These are phyloP conservation scores for Perca schrenkii DNA, from an alignment of 2,113 vertebrate genomes.

Conservation along the genomic window DNA sequence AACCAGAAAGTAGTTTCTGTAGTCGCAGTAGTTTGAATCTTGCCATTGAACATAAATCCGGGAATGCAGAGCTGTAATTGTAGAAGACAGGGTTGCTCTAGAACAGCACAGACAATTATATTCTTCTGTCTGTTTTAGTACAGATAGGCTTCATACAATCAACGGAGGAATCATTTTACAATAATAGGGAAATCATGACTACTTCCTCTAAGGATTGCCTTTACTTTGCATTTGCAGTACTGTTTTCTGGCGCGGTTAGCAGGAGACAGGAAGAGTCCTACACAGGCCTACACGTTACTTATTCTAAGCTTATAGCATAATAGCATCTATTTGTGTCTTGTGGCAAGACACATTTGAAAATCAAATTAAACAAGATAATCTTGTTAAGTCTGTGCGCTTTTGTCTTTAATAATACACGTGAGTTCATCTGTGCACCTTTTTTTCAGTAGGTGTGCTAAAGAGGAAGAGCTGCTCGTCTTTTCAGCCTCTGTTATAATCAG, in stretches of 20 bases:
- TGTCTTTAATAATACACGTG: neutral
- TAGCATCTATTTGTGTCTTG: slow-evolving; percentile 1
- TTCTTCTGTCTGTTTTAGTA: slow-evolving; percentile 7
- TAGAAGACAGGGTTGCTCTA: neutral
- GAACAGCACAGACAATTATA: neutral
- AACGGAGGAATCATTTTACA: neutral
- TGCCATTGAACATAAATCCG: slow-evolving; percentile 3
- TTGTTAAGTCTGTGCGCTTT: neutral
- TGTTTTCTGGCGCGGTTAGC: neutral
- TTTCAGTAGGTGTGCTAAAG: slow-evolving; percentile 3
- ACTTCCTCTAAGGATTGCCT: slow-evolving; percentile 7
- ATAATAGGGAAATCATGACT: slow-evolving; percentile 6
- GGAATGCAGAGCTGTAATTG: slow-evolving; percentile 1
- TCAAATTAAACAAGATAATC: neutral
- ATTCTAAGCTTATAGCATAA: neutral
- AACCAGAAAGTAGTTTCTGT: neutral
- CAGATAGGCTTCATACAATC: neutral
- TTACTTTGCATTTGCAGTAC: neutral
- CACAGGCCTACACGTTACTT: neutral
- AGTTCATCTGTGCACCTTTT: neutral
- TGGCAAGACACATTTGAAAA: neutral
- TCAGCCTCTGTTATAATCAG: slow-evolving; percentile 28
- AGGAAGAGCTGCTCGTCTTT: slow-evolving; percentile 23
- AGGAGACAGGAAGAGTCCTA: neutral
- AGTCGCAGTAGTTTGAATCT: neutral